Percentiles rank a stretch among this genome's conserved stretches.
phyloP scores from a whole-genome alignment of 2,888 invertebrate genomes.

The Saturnia pavonia region DNA sequence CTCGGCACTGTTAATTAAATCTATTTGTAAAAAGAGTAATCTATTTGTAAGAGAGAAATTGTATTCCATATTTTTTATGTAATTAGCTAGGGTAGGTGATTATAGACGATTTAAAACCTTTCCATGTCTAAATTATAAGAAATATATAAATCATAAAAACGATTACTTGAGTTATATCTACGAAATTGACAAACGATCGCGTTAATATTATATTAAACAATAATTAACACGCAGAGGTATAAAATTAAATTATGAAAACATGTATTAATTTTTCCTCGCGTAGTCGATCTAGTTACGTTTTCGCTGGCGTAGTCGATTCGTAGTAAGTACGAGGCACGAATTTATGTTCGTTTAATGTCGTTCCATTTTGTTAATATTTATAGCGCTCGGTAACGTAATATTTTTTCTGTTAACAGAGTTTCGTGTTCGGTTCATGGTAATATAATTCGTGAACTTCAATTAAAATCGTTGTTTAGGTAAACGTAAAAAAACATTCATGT shows the following conservation, averaged over 20 bases:
- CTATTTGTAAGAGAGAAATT: background rate
- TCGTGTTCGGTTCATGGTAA: background rate
- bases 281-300: background rate
- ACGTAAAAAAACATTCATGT: background rate
- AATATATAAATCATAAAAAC: no score
- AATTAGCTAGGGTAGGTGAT: background rate
- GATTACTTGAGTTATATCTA: background rate
- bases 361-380: constrained; percentile 14
- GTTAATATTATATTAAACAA: background rate
- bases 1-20: background rate
- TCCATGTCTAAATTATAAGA: background rate
- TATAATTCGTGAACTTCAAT: constrained; percentile 4
- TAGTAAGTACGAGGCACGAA: constrained; percentile 3
- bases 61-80: background rate
- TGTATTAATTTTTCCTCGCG: background rate
- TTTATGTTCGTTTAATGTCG: background rate
- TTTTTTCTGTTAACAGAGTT: constrained; percentile 7
- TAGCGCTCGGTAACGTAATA: constrained; percentile 5
- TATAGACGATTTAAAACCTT: background rate
- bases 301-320: constrained; percentile 7
- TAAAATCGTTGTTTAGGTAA: background rate
- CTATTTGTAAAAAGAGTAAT: no score
- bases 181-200: background rate
- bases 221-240: background rate
- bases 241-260: background rate